phyloP scores from a whole-genome alignment of 1,140 invertebrate genomes.

The Drosophila kikkawai region DNA sequence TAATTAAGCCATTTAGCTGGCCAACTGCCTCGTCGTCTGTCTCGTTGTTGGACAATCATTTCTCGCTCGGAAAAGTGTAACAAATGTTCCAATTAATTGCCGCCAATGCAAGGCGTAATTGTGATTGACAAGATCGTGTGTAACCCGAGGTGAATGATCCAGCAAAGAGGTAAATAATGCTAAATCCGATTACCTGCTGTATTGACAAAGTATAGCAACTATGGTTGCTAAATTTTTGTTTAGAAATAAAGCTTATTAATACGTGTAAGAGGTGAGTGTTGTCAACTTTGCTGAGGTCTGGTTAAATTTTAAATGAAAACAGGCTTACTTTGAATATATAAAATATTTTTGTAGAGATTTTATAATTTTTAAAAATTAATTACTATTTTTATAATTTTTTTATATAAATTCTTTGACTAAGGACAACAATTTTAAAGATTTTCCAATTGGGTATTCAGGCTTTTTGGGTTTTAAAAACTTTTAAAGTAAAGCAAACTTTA shows the following conservation, averaged over 20 bases:
- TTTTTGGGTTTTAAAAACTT: too few relatives aligned
- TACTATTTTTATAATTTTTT: neutral
- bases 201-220: neutral
- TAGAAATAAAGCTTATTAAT: neutral
- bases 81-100: constrained; percentile 41
- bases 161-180: neutral
- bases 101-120: constrained; percentile 30
- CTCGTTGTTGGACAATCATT: constrained; percentile 41
- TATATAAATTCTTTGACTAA: neutral
- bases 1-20: constrained; percentile 68
- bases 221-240: neutral
- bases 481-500: neutral
- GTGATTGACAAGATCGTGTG: constrained; percentile 36
- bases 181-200: constrained; percentile 1
- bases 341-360: neutral
- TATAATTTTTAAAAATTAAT: neutral
- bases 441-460: too few relatives aligned
- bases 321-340: neutral
- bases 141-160: constrained; percentile 51
- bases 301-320: too few relatives aligned
- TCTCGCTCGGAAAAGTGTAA: constrained; percentile 61
- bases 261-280: neutral
- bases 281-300: neutral
- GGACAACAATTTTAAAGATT: neutral
- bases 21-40: constrained; percentile 28